These are phyloP conservation scores for Melozone crissalis DNA, from an alignment of 2,113 vertebrate species.

Conservation along the genomic window DNA sequence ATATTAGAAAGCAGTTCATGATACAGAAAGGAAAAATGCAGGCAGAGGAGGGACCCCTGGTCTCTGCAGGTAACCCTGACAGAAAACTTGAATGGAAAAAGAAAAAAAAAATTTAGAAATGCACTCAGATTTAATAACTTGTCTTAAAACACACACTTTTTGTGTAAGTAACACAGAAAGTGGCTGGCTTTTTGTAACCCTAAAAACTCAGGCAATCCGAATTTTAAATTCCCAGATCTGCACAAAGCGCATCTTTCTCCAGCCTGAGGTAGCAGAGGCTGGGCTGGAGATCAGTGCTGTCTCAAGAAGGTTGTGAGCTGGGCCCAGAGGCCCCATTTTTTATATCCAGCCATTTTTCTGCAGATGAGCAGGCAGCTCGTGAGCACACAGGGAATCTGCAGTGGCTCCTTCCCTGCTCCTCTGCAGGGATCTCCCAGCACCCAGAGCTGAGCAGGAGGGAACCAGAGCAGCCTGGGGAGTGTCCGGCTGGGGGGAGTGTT, in stretches of 20 bases:
- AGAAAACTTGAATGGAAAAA: neutral
- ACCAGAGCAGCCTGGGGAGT: neutral
- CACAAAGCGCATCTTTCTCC: neutral
- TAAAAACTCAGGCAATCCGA: neutral
- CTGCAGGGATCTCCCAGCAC: neutral
- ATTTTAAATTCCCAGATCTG: neutral
- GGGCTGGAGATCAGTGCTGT: neutral
- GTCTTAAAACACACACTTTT: neutral
- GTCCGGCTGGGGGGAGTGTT: conserved; percentile 20
- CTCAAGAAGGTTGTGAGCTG: neutral
- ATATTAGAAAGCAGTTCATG: neutral
- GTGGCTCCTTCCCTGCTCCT: neutral
- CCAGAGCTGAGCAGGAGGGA: neutral
- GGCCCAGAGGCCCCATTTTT: neutral
- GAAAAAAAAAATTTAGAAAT: neutral
- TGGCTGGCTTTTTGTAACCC: neutral
- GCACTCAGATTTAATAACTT: neutral
- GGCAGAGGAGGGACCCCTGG: neutral
- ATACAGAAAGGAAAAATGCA: neutral
- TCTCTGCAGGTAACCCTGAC: neutral
- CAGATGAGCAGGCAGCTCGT: neutral
- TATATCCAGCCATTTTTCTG: neutral
- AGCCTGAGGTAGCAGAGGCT: neutral
- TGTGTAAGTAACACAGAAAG: neutral
- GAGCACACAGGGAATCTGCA: neutral